These are phyloP conservation scores for Lepidurus arcticus DNA, from an alignment of 1,140 invertebrate genomes.

Conservation along the genomic window DNA sequence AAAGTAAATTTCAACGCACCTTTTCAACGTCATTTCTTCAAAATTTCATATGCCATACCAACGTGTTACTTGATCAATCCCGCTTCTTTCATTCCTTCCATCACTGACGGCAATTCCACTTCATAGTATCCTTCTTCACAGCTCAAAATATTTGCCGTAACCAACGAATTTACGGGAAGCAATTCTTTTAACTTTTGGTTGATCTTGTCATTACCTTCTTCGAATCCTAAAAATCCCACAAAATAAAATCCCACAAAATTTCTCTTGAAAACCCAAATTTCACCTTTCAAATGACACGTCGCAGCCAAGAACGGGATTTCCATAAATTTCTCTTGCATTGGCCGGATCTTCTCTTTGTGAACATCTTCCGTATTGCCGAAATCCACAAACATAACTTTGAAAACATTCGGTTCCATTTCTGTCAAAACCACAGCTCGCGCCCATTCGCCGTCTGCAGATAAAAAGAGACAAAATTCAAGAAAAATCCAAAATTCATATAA, in stretches of 20 bases:
- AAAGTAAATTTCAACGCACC: too few species aligned
- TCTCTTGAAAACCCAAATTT: neutral
- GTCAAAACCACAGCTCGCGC: neutral
- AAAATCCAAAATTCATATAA: neutral
- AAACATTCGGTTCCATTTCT: neutral
- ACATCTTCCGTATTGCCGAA: neutral
- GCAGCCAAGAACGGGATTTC: neutral
- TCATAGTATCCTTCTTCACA: neutral
- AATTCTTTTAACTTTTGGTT: neutral
- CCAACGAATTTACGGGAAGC: neutral
- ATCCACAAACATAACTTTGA: neutral
- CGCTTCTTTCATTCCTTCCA: neutral
- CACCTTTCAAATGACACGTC: constrained; percentile 7
- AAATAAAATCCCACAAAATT: neutral
- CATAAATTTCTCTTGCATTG: neutral
- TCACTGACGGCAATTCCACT: neutral
- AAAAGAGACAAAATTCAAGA: neutral
- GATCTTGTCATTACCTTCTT: neutral
- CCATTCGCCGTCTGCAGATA: neutral
- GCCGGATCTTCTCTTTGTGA: neutral
- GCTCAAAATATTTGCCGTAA: neutral
- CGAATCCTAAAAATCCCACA: neutral
- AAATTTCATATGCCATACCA: too few species aligned
- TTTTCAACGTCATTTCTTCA: too few species aligned
- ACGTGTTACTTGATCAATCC: neutral